phyloP scores from a whole-genome alignment of 2,113 vertebrate genomes.

The Hiodon tergisus region DNA sequence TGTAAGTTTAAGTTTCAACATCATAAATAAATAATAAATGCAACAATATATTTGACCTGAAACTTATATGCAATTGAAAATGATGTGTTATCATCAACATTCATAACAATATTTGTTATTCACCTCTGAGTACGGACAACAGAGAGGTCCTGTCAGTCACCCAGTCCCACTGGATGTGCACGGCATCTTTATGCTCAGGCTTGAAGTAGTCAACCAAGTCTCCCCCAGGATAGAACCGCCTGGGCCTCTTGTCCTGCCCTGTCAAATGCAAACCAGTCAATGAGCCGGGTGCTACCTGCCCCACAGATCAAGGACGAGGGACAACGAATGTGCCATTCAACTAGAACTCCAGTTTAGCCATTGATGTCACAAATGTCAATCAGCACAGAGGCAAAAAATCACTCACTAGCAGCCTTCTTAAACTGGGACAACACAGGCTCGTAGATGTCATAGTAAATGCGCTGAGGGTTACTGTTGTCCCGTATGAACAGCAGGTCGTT shows the following conservation, averaged over 20 bases:
- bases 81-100: too few relatives aligned
- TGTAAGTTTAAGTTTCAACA: not conserved
- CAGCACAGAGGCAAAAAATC: not conserved
- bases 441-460: constrained; percentile 77
- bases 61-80: too few relatives aligned
- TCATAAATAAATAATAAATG: too few relatives aligned
- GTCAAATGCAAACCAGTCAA: not conserved
- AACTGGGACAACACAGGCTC: constrained; percentile 71
- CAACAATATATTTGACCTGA: too few relatives aligned
- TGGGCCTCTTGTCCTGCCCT: constrained; percentile 44
- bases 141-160: constrained; percentile 43
- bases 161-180: constrained; percentile 53
- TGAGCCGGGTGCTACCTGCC: too few relatives aligned
- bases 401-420: constrained; percentile 65
- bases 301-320: not conserved
- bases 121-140: constrained; percentile 53
- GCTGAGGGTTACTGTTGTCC: constrained; percentile 63
- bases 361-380: not conserved
- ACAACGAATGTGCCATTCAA: not conserved
- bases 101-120: too few relatives aligned
- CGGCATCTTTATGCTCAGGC: constrained; percentile 36
- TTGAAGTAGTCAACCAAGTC: constrained; percentile 64
- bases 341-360: not conserved
- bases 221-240: constrained; percentile 65
- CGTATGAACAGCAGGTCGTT: constrained; percentile 73